Percentiles rank a stretch among this genome's conserved stretches.
These are phyloP conservation scores for Heterodera filipjevi DNA, from an alignment of 2,888 invertebrate genomes.

Conservation along the genomic window DNA sequence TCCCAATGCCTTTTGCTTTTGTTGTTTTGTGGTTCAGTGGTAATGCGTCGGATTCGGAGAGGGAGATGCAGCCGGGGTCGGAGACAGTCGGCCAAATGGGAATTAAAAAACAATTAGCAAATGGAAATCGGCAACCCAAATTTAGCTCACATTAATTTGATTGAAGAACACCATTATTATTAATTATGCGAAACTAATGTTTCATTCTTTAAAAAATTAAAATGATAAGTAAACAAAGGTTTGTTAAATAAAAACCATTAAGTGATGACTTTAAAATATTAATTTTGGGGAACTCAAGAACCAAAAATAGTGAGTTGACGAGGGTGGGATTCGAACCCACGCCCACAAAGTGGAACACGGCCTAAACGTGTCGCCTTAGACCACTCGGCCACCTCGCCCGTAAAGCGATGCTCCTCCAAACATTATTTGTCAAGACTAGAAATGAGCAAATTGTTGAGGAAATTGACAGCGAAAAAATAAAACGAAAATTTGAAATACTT, in stretches of 20 bases:
- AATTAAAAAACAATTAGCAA: too few relatives aligned
- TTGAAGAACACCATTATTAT: too few relatives aligned
- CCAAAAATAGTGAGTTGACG: background rate
- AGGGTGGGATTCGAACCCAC: slow-evolving; percentile 12
- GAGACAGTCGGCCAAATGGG: too few relatives aligned
- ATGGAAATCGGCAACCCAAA: too few relatives aligned
- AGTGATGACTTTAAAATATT: background rate
- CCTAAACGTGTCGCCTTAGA: slow-evolving; percentile 12
- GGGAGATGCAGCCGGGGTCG: too few relatives aligned
- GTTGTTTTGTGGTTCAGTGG: background rate
- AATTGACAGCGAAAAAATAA: background rate
- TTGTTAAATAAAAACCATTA: background rate
- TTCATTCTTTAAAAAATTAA: background rate
- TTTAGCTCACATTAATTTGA: too few relatives aligned
- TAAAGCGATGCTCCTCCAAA: background rate
- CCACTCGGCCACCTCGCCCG: slow-evolving; percentile 10
- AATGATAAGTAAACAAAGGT: too few relatives aligned
- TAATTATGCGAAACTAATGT: too few relatives aligned
- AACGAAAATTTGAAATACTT: too few relatives aligned
- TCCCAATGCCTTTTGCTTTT: too few relatives aligned
- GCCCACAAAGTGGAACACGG: slow-evolving; percentile 9
- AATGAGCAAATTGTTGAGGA: background rate
- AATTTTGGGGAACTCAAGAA: background rate
- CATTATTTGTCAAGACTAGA: background rate
- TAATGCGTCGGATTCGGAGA: background rate